phyloP scores from a whole-genome alignment of 2,888 invertebrate genomes.

The Pardosa pseudoannulata region DNA sequence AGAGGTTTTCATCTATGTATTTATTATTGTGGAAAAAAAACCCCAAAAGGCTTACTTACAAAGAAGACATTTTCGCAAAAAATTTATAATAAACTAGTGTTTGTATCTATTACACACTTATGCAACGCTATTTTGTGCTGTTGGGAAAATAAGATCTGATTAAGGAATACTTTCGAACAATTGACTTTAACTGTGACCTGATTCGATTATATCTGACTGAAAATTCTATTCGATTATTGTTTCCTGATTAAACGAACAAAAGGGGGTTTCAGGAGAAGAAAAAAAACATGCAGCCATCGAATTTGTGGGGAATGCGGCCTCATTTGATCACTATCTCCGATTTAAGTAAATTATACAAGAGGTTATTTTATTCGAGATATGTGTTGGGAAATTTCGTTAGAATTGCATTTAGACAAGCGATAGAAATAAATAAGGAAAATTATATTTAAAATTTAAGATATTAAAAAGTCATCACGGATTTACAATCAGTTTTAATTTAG shows the following conservation, averaged over 20 bases:
- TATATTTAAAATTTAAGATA: too few relatives aligned
- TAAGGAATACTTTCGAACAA: slow-evolving; percentile 7
- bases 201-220: slow-evolving; percentile 12
- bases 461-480: too few relatives aligned
- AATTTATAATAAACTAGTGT: too few relatives aligned
- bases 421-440: too few relatives aligned
- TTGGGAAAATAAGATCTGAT: neutral
- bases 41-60: too few relatives aligned
- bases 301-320: neutral
- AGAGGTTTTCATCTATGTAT: too few relatives aligned
- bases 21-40: too few relatives aligned
- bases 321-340: neutral
- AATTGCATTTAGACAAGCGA: too few relatives aligned
- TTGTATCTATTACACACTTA: neutral
- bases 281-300: neutral
- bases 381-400: neutral
- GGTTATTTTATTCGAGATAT: neutral
- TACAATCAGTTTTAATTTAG: too few relatives aligned
- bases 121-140: neutral
- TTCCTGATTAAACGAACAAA: neutral
- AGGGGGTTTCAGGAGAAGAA: neutral
- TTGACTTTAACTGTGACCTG: neutral
- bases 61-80: too few relatives aligned
- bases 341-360: neutral
- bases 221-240: slow-evolving; percentile 7